Percentiles rank a stretch among this genome's conserved stretches.
Conservation (phyloP, 92 coral and sea anemone genomes). For the Zoanthus sociatus region DNA sequence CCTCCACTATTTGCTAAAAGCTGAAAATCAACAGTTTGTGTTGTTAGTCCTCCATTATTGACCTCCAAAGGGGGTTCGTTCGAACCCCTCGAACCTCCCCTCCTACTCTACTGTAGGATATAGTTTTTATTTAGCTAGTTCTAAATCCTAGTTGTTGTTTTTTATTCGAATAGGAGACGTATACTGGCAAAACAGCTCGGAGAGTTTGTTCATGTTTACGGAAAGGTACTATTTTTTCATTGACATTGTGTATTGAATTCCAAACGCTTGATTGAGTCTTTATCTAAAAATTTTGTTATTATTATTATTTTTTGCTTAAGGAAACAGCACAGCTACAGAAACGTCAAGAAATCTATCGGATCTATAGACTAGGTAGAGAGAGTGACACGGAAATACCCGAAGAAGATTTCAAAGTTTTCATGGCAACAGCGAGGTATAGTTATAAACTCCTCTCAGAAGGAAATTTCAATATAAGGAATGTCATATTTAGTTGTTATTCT, state of each 20-base stretch:
- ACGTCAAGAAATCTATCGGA: conserved; percentile 74
- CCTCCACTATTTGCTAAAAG: too few relatives aligned
- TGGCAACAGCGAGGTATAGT: conserved; percentile 92
- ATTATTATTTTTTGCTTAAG: conserved; percentile 54
- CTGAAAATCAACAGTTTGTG: too few relatives aligned
- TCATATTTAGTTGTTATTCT: too few relatives aligned
- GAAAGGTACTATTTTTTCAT: conserved; percentile 67
- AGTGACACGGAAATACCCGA: conserved; percentile 80
- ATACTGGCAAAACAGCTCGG: conserved; percentile 95
- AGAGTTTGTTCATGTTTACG: conserved; percentile 95
- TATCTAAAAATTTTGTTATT: not conserved
- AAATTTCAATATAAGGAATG: too few relatives aligned
- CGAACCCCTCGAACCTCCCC: too few relatives aligned
- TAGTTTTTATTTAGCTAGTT: too few relatives aligned
- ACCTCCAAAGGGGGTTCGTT: too few relatives aligned
- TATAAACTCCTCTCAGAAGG: not conserved
- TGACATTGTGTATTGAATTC: not conserved
- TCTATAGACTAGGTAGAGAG: conserved; percentile 73
- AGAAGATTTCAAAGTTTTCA: conserved; percentile 91
- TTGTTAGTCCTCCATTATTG: too few relatives aligned
- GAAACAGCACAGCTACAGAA: conserved; percentile 91
- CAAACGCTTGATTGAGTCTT: not conserved
- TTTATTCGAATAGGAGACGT: conserved; percentile 66
- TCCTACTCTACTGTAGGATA: too few relatives aligned
- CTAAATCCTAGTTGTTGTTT: not conserved